A percentile compares a stretch with the other conserved stretches of the same genome.
Conservation (phyloP, 2,888 invertebrate species). For the Polymixis lichenea region DNA sequence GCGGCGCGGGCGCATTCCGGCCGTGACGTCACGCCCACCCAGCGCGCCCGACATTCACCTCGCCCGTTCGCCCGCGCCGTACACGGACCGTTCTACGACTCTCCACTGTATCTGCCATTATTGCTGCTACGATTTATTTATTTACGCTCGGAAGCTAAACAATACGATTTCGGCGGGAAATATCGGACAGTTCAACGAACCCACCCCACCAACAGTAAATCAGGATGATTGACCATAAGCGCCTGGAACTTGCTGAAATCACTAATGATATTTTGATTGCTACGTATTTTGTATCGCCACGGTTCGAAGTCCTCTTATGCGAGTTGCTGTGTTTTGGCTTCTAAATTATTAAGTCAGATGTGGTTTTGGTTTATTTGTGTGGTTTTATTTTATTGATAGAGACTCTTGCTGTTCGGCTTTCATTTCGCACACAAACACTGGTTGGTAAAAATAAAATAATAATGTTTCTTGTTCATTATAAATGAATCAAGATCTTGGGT, state of each 20-base stretch:
- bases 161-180: conserved; percentile 71
- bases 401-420: conserved; percentile 1
- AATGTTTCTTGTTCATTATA: conserved; percentile 1
- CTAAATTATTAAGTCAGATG: neutral
- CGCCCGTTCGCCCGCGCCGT: conserved; percentile 76
- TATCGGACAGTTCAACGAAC: conserved; percentile 61
- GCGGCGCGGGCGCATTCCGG: conserved; percentile 88
- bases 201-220: conserved; percentile 55
- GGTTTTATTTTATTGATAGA: neutral
- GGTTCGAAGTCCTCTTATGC: conserved; percentile 16
- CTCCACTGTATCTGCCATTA: conserved; percentile 82
- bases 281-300: conserved; percentile 59
- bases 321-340: conserved; percentile 4
- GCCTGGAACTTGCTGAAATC: conserved; percentile 72
- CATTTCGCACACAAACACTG: neutral
- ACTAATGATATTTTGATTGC: conserved; percentile 76
- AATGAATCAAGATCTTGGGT: conserved; percentile 17
- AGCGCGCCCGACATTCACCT: conserved; percentile 88
- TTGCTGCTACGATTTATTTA: conserved; percentile 81
- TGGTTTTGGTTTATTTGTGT: conserved; percentile 7
- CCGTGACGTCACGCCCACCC: conserved; percentile 90
- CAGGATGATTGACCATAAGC: conserved; percentile 72
- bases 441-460: conserved; percentile 7
- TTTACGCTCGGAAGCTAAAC: conserved; percentile 78
- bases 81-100: conserved; percentile 75